Evolutionary conservation across 2,797 vertebrate species (phyloP).

Genomic region (Ptychobarbus kaznakovi): DNA sequence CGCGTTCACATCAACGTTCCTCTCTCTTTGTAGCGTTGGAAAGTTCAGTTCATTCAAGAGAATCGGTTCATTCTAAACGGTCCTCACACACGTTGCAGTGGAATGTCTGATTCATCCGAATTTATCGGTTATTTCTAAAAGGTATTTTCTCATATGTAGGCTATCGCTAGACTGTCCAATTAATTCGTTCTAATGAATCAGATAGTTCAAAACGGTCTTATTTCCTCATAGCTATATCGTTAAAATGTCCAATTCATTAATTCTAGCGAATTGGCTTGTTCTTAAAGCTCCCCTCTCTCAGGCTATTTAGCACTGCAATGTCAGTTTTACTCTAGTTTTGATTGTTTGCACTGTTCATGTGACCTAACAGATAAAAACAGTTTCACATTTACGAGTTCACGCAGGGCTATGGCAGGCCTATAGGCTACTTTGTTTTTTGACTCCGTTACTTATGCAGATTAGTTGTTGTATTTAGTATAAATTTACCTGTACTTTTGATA

Average conservation of each 20-base stretch:
- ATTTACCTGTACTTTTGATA: too few species aligned
- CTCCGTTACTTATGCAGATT: too few species aligned
- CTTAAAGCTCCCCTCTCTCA: too few species aligned
- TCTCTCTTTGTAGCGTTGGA: background rate
- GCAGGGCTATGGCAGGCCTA: background rate
- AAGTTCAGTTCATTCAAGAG: background rate
- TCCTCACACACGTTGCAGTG: background rate
- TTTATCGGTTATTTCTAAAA: background rate
- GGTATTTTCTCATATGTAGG: background rate
- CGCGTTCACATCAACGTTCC: too few species aligned
- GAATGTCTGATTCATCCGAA: background rate
- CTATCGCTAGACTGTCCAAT: background rate
- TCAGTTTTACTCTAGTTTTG: background rate
- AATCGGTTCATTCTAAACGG: background rate
- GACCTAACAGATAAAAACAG: background rate
- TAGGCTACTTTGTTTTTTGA: too few species aligned
- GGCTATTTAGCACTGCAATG: background rate
- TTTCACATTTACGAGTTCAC: background rate
- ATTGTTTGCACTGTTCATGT: background rate
- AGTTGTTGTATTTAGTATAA: too few species aligned
- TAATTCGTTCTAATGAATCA: background rate
- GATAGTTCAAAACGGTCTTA: background rate
- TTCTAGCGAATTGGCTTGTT: background rate
- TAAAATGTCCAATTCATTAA: background rate
- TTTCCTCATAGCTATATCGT: too few species aligned